These are phyloP conservation scores for Drosophila neutralis DNA, from an alignment of 2,888 invertebrate genomes.

Conservation along the genomic window DNA sequence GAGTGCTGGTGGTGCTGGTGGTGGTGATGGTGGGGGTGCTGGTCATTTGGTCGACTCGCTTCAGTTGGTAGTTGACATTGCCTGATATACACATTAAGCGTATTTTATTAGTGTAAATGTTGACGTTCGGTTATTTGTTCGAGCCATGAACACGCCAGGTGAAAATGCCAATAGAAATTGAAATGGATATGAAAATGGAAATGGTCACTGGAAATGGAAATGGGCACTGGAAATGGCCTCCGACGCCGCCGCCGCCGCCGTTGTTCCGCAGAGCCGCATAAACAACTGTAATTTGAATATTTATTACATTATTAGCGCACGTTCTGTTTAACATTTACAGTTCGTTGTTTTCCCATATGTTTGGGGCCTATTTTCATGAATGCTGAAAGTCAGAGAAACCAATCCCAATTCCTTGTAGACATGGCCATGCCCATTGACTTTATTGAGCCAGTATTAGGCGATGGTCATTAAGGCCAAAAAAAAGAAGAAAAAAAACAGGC, in stretches of 20 bases:
- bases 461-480: conserved; percentile 43
- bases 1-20: not conserved
- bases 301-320: conserved; percentile 75
- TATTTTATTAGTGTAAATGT: conserved; percentile 77
- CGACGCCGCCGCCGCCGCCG: conserved; percentile 21
- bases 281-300: conserved; percentile 75
- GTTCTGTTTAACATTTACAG: conserved; percentile 35
- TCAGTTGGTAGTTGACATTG: conserved; percentile 59
- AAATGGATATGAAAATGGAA: conserved; percentile 61
- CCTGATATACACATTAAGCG: conserved; percentile 71
- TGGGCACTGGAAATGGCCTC: conserved; percentile 38
- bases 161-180: conserved; percentile 67
- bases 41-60: conserved; percentile 42
- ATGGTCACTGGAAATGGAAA: conserved; percentile 39
- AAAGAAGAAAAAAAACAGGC: not conserved
- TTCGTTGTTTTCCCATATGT: conserved; percentile 5
- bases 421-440: conserved; percentile 46
- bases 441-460: conserved; percentile 52
- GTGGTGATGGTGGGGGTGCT: not conserved
- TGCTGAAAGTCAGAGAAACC: conserved; percentile 15
- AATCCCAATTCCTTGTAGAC: conserved; percentile 29
- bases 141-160: conserved; percentile 65
- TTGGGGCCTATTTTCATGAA: not conserved
- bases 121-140: conserved; percentile 70
- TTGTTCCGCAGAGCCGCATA: conserved; percentile 12